phyloP scores from a whole-genome alignment of 2,888 invertebrate genomes.

The Microplitis deprimator region DNA sequence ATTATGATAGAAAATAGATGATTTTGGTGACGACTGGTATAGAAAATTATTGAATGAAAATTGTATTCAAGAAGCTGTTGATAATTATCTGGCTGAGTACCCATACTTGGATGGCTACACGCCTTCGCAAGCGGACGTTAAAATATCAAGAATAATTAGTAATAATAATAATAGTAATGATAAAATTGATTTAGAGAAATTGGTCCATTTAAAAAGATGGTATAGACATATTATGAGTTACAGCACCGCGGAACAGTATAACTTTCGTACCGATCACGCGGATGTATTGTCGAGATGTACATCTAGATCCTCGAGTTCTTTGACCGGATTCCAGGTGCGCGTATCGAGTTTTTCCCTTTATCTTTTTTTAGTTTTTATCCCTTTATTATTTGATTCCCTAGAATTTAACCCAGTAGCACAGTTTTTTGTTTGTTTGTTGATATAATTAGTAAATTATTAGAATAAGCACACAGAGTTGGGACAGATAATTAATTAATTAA shows the following conservation, averaged over 20 bases:
- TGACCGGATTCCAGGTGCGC: conserved; percentile 56
- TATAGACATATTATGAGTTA: conserved; percentile 68
- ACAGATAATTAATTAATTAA: background rate
- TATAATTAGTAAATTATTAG: background rate
- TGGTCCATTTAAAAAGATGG: conserved; percentile 70
- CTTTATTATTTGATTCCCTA: background rate
- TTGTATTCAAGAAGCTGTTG: conserved; percentile 65
- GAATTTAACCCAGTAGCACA: background rate
- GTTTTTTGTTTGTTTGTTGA: background rate
- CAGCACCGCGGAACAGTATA: conserved; percentile 56
- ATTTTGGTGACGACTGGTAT: conserved; percentile 58
- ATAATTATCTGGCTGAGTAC: conserved; percentile 69
- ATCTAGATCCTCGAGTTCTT: conserved; percentile 36
- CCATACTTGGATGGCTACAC: conserved; percentile 71
- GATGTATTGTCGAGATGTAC: conserved; percentile 45
- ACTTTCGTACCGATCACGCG: conserved; percentile 54
- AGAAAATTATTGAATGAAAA: conserved; percentile 58
- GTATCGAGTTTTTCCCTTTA: conserved; percentile 17
- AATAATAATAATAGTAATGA: conserved; percentile 46
- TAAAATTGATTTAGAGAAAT: conserved; percentile 52
- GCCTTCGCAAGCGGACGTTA: conserved; percentile 69
- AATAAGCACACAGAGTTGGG: background rate
- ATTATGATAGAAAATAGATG: conserved; percentile 46
- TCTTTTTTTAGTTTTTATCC: background rate
- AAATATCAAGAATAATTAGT: conserved; percentile 53